A percentile compares a stretch with the other conserved stretches of the same genome.
Conservation (phyloP, 2,888 invertebrate species). For the Megaustenia siamemsis region DNA sequence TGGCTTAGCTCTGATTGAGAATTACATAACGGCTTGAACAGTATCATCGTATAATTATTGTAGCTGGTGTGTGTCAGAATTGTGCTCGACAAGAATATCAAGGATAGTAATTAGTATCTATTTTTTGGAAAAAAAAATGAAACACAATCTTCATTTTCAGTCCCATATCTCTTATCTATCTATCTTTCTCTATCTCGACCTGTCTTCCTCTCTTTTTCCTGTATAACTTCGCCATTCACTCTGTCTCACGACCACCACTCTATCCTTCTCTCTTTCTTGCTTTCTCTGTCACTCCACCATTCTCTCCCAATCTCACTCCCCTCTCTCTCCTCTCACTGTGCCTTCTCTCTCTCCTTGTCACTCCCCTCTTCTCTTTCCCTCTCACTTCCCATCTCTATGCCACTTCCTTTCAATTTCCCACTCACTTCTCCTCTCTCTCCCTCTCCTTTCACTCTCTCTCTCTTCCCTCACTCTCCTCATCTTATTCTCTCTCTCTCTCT, state of each 20-base stretch:
- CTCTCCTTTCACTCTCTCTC: conserved; percentile 18
- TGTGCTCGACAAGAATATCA: too few species aligned
- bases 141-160: not conserved
- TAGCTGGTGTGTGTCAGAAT: too few species aligned
- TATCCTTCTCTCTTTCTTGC: conserved; percentile 4
- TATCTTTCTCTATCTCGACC: not conserved
- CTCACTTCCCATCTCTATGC: conserved; percentile 22
- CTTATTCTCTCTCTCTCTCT: conserved; percentile 16
- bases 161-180: not conserved
- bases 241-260: not conserved
- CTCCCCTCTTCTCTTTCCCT: conserved; percentile 16
- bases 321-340: not conserved
- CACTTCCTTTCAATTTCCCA: conserved; percentile 5
- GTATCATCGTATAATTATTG: too few species aligned
- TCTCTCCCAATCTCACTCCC: not conserved
- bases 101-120: too few species aligned
- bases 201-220: not conserved
- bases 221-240: not conserved
- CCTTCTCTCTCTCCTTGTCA: conserved; percentile 1
- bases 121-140: too few species aligned
- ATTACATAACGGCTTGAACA: too few species aligned
- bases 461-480: not conserved
- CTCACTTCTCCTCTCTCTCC: not conserved
- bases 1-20: too few species aligned
- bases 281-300: not conserved